A percentile compares a stretch with the other conserved stretches of the same genome.
These are phyloP conservation scores for Leptoclinus maculatus DNA, from an alignment of 2,797 vertebrate genomes.

Conservation along the genomic window DNA sequence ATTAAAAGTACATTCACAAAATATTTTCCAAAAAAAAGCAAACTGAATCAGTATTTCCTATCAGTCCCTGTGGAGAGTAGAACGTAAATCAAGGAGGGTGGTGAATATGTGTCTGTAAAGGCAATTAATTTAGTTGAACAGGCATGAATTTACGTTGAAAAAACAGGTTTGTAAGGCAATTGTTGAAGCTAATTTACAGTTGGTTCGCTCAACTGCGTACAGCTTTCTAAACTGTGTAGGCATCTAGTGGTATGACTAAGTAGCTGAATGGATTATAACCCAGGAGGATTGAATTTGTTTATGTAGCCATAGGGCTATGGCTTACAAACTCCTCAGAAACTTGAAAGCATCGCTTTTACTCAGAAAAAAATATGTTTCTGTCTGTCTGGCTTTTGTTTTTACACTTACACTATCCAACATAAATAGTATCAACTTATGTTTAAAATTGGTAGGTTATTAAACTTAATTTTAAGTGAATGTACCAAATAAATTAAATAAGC, in stretches of 20 bases:
- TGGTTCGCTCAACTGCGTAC: conserved; percentile 64
- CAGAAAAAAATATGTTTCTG: conserved; percentile 36
- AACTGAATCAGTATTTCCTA: conserved; percentile 72
- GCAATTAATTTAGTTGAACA: conserved; percentile 65
- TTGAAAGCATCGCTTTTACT: conserved; percentile 30
- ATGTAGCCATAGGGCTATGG: conserved; percentile 52
- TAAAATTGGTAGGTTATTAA: conserved; percentile 31
- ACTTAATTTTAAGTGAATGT: conserved; percentile 56
- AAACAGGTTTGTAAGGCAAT: conserved; percentile 82
- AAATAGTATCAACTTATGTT: conserved; percentile 35
- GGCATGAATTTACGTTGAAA: conserved; percentile 64
- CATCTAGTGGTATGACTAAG: conserved; percentile 77
- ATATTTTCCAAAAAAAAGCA: conserved; percentile 80
- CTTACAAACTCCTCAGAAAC: conserved; percentile 40
- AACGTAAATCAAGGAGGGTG: conserved; percentile 57
- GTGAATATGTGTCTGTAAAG: conserved; percentile 61
- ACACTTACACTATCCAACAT: conserved; percentile 33
- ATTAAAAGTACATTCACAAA: conserved; percentile 92
- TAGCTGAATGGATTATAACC: conserved; percentile 64
- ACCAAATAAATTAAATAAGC: conserved; percentile 79
- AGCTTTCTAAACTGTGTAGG: conserved; percentile 77
- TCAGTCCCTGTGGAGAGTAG: conserved; percentile 64
- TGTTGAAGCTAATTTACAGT: conserved; percentile 75
- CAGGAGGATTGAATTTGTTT: conserved; percentile 48
- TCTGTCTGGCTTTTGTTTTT: conserved; percentile 49